Percentiles rank a stretch among this genome's conserved stretches.
These are phyloP conservation scores for Ochotona curzoniae DNA, from an alignment of 2,113 vertebrate species.

Conservation along the genomic window DNA sequence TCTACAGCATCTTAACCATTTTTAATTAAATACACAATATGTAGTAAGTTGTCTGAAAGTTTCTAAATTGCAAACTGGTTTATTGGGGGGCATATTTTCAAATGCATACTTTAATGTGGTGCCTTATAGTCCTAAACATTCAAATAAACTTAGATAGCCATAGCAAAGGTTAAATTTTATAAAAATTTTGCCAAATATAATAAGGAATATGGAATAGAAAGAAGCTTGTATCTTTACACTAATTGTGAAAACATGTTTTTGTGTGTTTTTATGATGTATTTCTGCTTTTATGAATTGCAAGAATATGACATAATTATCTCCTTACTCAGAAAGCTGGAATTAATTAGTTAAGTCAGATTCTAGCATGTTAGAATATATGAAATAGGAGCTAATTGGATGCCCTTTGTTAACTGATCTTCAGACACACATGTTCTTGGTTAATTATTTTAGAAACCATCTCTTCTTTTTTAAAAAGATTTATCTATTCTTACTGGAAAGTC, in stretches of 20 bases:
- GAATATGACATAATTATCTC: neutral
- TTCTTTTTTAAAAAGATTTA: no score
- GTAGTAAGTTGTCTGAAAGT: slow-evolving; percentile 18
- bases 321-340: neutral
- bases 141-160: neutral
- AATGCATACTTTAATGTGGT: slow-evolving; percentile 26
- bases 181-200: slow-evolving; percentile 12
- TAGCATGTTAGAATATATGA: neutral
- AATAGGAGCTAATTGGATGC: neutral
- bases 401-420: neutral
- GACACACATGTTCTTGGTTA: neutral
- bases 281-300: slow-evolving; percentile 1
- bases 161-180: neutral
- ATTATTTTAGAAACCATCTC: neutral
- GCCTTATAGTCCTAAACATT: neutral
- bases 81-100: neutral
- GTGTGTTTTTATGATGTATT: neutral
- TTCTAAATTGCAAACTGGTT: neutral
- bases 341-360: neutral
- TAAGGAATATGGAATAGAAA: neutral
- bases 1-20: neutral
- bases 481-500: no score
- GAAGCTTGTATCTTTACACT: neutral
- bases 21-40: slow-evolving; percentile 43
- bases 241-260: neutral